Base-by-base conservation (phyloP, 2,888 invertebrate genomes). In the Bibio marci region DNA sequence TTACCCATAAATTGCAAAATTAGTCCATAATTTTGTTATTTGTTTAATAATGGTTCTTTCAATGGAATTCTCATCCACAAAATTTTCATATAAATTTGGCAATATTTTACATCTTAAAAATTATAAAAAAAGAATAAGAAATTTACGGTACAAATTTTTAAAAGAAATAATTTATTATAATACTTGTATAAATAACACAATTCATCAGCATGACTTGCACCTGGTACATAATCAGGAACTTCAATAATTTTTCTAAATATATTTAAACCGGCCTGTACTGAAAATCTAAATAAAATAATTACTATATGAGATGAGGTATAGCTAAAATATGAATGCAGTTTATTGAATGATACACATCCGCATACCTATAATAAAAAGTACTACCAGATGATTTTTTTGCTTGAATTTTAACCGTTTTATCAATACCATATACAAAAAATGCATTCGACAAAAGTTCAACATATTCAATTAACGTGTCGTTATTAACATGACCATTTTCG, bases 171-270 rank as follows among this genome's bases (percentile, higher is more conserved):
- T n/a, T n/a, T n/a, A n/a, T n/a, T n/a, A n/a, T n/a, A n/a, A n/a
- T 13, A 28, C 28, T 18, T 30, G 14, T 30, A 37, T 22, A 39
- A 6, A 25, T 39, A 39, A 13, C 39, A 35, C 2, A 39, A 12
- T 25, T 39, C 35, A 35, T 39, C 39, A n/a, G 14, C 28, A 30
- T 39, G 39, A 7, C 13, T 10, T 8, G 39, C 35, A 12, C 39
- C 39, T 30, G 10, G 27, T 15, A 4, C 11, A 27, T 35, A 28
- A 22, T 8, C 8, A 8, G 22, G 22, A 6, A 22, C 22, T 6
- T 22, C 8, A 22, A 22, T 6, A 6, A 22, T 6, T 22, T 6
- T 4, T 22, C 22, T 22, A 22, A 22, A 22, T 22, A 22, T 4
- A 28, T n/a, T 28, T 28, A 11, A 28, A 4, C 28, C 28, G 6